These are phyloP conservation scores for Drosophila kambysellisi DNA, from an alignment of 2,888 invertebrate species.

Conservation along the genomic window DNA sequence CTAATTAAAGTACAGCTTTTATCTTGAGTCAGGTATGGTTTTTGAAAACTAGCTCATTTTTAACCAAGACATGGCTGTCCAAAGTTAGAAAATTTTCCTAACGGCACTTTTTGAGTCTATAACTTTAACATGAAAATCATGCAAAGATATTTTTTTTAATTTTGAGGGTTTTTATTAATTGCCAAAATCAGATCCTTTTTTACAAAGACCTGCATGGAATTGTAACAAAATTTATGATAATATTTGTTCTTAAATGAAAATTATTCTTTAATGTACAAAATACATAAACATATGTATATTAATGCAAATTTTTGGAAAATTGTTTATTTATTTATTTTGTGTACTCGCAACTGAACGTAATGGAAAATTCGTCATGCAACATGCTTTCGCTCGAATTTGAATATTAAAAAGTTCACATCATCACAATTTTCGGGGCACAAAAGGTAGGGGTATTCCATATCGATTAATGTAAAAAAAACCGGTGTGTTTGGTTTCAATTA, in stretches of 20 bases:
- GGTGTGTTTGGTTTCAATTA: background rate
- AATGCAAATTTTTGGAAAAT: background rate
- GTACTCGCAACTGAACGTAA: background rate
- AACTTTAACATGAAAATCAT: background rate
- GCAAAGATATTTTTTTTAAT: no score
- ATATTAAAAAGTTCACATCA: background rate
- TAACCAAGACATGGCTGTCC: background rate
- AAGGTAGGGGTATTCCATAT: background rate
- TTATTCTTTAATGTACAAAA: background rate
- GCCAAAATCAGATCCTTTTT: background rate
- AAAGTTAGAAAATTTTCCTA: background rate
- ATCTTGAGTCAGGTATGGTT: background rate
- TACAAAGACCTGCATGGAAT: background rate
- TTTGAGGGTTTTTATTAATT: background rate
- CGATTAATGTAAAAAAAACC: background rate
- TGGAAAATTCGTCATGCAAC: background rate
- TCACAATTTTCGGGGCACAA: background rate
- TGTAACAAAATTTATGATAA: background rate
- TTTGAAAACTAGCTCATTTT: background rate
- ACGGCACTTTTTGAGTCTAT: fast-evolving
- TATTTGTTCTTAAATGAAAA: background rate
- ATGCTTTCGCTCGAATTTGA: background rate
- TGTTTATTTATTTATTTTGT: background rate
- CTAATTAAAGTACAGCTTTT: background rate
- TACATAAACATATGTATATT: background rate